These are phyloP conservation scores for Eupeodes latifasciatus DNA, from an alignment of 2,888 invertebrate species.

Conservation along the genomic window DNA sequence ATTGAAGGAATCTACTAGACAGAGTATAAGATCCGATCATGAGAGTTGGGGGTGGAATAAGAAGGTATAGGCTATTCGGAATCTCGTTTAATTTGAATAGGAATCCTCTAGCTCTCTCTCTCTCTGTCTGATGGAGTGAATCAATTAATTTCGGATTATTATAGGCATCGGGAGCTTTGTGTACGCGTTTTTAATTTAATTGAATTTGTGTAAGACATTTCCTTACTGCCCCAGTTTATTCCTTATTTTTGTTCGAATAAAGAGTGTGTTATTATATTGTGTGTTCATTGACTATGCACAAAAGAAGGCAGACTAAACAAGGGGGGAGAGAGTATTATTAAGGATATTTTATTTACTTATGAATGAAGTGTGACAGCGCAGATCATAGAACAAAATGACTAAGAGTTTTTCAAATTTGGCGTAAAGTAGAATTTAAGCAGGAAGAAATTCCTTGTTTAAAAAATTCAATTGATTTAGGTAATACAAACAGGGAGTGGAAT, in stretches of 20 bases:
- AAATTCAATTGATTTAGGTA: too few species aligned
- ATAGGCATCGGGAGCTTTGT: conserved; percentile 41
- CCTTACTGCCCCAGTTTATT: background rate
- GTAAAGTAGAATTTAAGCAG: background rate
- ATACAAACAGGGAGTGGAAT: too few species aligned
- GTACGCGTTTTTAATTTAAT: conserved; percentile 51
- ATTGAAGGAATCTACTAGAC: conserved; percentile 14
- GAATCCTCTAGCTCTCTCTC: conserved; percentile 13
- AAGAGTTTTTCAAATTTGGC: conserved; percentile 9
- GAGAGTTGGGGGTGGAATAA: background rate
- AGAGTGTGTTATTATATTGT: conserved; percentile 8
- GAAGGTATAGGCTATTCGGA: conserved; percentile 19
- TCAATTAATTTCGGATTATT: conserved; percentile 74
- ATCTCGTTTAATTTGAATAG: conserved; percentile 62
- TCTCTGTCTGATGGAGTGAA: conserved; percentile 63
- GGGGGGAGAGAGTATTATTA: conserved; percentile 21
- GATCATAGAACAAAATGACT: conserved; percentile 41
- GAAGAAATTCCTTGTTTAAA: too few species aligned
- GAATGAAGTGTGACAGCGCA: conserved; percentile 53
- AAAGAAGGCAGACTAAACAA: too few species aligned
- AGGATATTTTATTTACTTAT: conserved; percentile 54
- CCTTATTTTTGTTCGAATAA: background rate
- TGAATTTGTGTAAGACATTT: conserved; percentile 41
- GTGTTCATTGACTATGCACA: background rate
- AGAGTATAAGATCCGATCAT: conserved; percentile 6